Base-by-base conservation (phyloP, 2,888 invertebrate genomes). In the Scrobipalpa atriplicella region DNA sequence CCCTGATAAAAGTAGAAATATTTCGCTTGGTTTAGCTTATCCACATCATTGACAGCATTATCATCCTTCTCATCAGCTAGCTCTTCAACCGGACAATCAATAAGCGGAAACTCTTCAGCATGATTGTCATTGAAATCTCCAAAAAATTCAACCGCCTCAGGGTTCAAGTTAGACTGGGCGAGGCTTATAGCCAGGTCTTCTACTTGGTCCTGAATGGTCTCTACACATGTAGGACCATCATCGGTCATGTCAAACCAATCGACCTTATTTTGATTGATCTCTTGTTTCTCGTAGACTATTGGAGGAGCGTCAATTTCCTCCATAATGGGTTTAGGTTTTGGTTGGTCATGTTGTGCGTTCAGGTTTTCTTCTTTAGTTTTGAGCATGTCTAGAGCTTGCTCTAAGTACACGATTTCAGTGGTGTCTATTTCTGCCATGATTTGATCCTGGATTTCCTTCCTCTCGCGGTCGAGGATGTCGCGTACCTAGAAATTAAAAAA, bases 1-100 rank as follows among this genome's bases (percentile, higher is more conserved):
- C 97, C 96, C 95, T 97, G 97, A 86, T 97, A 97, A 83, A 97
- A 97, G 82, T 96, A 97, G 82, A 95, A 95, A 78, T 94, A 94
- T 87, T 95, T 95, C 0, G 90, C 85, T 71, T 86, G 86, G 75
- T 90, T 91, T 64, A 86, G 82, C 74, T 87, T 89, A 70, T 91
- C 90, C 79, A 85, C 77, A 68, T 87, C 84, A 70, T 81, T 82
- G 69, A 86, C 70, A 67, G 73, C 65, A 69, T 75, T 73, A 67
- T 78, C 77, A 47, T 84, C 82, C 6, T 62, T 19, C 36, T 9
- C 63, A 7, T 51, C 51, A 51, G 16, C 39, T 36, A 8, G 29
- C 11, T 64, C 56, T 69, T 78, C 77, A 64, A 71, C 65, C 62
- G 75, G 71, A 67, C 76, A 65, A 73, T 91, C 87, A 65, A 78